These are phyloP conservation scores for Arctia plantaginis DNA, from an alignment of 2,888 invertebrate genomes.

Conservation along the genomic window DNA sequence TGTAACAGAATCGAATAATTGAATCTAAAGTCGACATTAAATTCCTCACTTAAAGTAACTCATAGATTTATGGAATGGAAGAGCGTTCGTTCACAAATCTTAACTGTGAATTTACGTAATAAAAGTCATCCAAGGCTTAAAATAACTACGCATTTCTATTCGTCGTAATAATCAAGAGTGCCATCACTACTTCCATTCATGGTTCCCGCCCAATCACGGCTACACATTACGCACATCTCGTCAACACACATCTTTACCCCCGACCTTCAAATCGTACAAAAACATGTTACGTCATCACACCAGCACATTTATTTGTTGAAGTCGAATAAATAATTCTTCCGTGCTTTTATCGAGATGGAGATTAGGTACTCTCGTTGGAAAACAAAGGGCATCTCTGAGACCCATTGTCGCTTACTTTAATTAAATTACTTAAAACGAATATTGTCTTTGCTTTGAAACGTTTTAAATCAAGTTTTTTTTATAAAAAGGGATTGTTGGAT, in stretches of 20 bases:
- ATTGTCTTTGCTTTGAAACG: conserved; percentile 25
- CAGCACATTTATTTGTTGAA: conserved; percentile 13
- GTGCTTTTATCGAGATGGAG: conserved; percentile 25
- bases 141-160: neutral
- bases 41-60: neutral
- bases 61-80: neutral
- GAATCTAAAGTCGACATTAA: neutral
- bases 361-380: conserved; percentile 35
- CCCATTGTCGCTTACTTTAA: conserved; percentile 49
- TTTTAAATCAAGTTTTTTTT: conserved; percentile 18
- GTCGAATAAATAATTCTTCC: conserved; percentile 22
- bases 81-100: neutral
- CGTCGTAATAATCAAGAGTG: conserved; percentile 7
- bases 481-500: conserved; percentile 15
- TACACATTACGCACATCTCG: conserved; percentile 9
- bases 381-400: conserved; percentile 43
- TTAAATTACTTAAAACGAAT: conserved; percentile 48
- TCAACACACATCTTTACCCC: conserved; percentile 2
- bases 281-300: conserved; percentile 41
- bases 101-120: neutral
- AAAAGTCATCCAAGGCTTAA: neutral
- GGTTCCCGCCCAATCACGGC: neutral
- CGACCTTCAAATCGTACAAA: conserved; percentile 21
- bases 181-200: neutral
- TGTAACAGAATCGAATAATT: too few relatives aligned